Evolutionary conservation across 1,140 invertebrate genomes (phyloP), one percentile per base, ranked within the genome.

Genomic region (Brachionus plicatilis): DNA sequence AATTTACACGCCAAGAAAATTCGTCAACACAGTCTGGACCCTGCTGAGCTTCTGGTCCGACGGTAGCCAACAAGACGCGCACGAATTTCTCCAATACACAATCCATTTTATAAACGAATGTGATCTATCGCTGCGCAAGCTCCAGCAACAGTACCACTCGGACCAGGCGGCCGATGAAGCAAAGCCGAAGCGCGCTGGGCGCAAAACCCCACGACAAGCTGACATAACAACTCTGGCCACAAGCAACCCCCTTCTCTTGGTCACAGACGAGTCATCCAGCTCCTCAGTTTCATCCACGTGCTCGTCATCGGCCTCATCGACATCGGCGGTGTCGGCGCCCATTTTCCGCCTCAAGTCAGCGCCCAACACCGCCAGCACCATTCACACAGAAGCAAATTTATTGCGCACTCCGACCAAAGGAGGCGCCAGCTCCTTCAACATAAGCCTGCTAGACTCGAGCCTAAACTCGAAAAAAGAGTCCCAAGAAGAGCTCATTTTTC

Each of bases 81-180:
- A 82, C 60, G 79, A 82, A 68, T 82, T 82, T 68, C 53, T 82
- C n/a, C 79, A 82, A 68, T 82, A 82, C 43, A 82, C 53, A 65
- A 82, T 82, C 33, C 79, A 82, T 41, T 82, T 82, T 7, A 65
- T 82, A 82, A 82, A 82, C 53, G 79, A 82, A 82, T 82, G 79
- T 33, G 79, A 65, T 65, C 27, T 82, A 11, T 41, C n/a, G 1
- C 14, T 68, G 29, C 79, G 79, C 43, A 60, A 82, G 24, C 37
- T 82, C 4, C 79, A 82, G 6, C 53, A 82, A 66, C 72, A 76
- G 14, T 50, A 27, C 47, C 72, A 76, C 47, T 5, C 24, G 2
- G 47, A 68, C n/a, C 29, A 82, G 41, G 0, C n/a, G 7, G 27
- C 14, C 12, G n/a, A 17, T 7, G 56, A 80, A 33, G n/a, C 27